These are phyloP conservation scores for Notamacropus eugenii DNA, from an alignment of 2,797 vertebrate species.

Conservation along the genomic window DNA sequence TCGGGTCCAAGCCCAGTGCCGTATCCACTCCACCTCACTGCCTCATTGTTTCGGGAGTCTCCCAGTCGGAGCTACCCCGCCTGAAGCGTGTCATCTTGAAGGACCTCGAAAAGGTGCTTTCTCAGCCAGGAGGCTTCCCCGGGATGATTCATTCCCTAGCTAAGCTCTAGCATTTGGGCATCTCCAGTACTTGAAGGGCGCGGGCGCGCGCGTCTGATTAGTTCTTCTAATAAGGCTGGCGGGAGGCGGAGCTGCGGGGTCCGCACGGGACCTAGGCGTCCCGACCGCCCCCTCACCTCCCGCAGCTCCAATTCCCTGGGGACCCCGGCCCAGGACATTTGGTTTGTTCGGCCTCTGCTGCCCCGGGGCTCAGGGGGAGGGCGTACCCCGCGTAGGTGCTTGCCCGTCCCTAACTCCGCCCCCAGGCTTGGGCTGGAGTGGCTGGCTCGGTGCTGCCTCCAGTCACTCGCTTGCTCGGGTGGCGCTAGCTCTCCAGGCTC, in stretches of 20 bases:
- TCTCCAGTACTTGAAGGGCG: not conserved
- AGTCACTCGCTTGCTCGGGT: conserved; percentile 65
- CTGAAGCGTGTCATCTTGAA: not conserved
- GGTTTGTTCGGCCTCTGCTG: not conserved
- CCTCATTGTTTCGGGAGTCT: not conserved
- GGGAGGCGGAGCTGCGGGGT: conserved; percentile 24
- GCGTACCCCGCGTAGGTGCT: conserved; percentile 63
- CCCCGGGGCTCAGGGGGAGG: conserved; percentile 59
- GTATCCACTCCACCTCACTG: not conserved
- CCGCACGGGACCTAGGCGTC: not conserved
- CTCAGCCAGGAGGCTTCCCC: not conserved
- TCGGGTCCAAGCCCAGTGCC: not conserved
- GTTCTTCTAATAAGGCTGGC: not conserved
- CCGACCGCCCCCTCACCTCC: not conserved
- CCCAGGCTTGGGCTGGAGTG: conserved; percentile 43
- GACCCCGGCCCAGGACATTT: not conserved
- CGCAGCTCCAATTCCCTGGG: conserved; percentile 20
- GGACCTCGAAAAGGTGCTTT: not conserved
- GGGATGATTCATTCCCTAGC: not conserved
- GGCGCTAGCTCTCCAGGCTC: conserved; percentile 66
- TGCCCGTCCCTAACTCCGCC: conserved; percentile 69
- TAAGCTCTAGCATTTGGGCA: not conserved
- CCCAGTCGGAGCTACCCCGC: not conserved
- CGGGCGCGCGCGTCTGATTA: not conserved
- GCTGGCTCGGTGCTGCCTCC: conserved; percentile 61